Base-by-base conservation (phyloP, 2,888 invertebrate species). In the Leptodirus hochenwartii region DNA sequence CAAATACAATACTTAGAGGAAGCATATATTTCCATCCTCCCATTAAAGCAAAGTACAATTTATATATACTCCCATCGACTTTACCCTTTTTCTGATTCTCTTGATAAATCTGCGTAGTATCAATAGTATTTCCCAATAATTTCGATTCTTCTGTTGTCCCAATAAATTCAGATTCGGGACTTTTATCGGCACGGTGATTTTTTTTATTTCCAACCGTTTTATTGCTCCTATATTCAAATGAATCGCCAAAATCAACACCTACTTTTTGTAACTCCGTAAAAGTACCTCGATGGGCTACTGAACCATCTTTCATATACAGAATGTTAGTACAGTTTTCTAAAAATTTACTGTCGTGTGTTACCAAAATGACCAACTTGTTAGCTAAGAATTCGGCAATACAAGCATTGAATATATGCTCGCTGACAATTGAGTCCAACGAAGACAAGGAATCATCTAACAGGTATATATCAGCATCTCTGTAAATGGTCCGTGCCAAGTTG, bases 381-480 rank as follows among this genome's bases (percentile, higher is more conserved):
- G 41, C 39, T 14, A 51, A 30, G 34, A 47, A 49, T 3, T 34
- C 39, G 34, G 37, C 40, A 4, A 53, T 42, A 25, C 49, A 84
- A 43, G 68, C 65, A 15, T 75, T 65, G 49, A 80, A 82, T 4
- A 76, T 55, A 41, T 71, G 66, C 17, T 69, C 61, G 3, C 74
- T 75, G 0, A 84, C 80, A 30, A 67, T 66, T 0, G 76, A 62
- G 43, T 84, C 84, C 1, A 84, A 73, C 0, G 81, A 79, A 22
- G 78, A 77, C 10, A 84, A 53, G 0, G 81, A 80, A 47, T 84
- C 82, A 42, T 84, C 81, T 17, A 82, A 52, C 15, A 82, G 54
- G 44, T 80, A 82, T 16, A 82, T 62, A 40, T 82, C 79, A 2
- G 78, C 76, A 39, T 76, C 66, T 41, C 66, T 67, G 46, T 81